Conservation (phyloP, 2,113 vertebrate species). For the Pseudopodoces humilis region DNA sequence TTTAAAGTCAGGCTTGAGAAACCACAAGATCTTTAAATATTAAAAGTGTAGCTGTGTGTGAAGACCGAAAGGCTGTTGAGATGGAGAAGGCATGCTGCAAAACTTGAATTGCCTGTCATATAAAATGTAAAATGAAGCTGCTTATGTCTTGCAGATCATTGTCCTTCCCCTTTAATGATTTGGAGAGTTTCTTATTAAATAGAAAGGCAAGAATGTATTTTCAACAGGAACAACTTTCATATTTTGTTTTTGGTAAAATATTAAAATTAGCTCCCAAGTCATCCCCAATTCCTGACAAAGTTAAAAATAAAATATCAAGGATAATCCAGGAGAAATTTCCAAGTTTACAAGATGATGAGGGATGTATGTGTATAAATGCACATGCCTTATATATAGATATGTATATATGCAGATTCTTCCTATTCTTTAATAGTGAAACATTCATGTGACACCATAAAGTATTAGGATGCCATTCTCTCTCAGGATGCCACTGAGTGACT, state of each 20-base stretch:
- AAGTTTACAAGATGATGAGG: neutral
- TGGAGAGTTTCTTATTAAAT: neutral
- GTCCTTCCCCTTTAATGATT: neutral
- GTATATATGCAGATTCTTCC: neutral
- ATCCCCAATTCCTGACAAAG: neutral
- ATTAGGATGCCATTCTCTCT: neutral
- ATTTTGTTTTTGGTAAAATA: neutral
- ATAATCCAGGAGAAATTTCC: neutral
- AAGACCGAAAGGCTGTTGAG: neutral
- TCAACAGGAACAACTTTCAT: neutral
- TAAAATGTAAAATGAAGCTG: neutral
- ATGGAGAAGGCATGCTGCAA: neutral
- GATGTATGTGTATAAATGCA: neutral
- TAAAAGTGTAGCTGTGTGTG: neutral
- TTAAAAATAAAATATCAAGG: neutral
- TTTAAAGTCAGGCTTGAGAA: neutral
- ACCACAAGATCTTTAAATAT: neutral
- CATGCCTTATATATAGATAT: too few relatives aligned
- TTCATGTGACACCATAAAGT: neutral
- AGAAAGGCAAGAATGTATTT: neutral
- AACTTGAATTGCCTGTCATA: neutral
- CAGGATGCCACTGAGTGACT: neutral
- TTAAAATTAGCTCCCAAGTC: neutral
- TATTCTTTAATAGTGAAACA: neutral
- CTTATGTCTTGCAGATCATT: neutral